Conservation (phyloP, 2,113 vertebrate species). For the Willisornis vidua region DNA sequence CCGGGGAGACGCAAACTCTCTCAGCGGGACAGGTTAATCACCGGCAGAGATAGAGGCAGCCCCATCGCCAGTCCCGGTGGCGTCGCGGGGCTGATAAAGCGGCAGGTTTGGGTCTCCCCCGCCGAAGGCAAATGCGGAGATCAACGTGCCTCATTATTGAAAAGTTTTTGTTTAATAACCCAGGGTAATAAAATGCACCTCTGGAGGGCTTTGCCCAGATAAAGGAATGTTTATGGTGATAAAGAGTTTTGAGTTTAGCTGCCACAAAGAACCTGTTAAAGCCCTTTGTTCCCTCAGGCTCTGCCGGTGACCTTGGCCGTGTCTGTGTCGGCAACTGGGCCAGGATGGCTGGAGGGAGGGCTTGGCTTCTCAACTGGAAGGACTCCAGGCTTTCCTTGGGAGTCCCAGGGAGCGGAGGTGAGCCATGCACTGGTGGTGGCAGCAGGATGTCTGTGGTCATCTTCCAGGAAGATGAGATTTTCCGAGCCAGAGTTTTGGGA, state of each 20-base stretch:
- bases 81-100: neutral
- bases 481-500: neutral
- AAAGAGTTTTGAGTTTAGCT: slow-evolving; percentile 44
- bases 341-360: rapidly evolving
- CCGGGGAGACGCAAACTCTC: neutral
- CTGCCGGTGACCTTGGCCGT: neutral
- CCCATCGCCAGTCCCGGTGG: neutral
- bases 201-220: slow-evolving; percentile 53
- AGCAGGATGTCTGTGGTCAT: neutral
- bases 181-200: slow-evolving; percentile 52
- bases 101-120: neutral
- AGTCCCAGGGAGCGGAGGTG: neutral
- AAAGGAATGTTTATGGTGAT: slow-evolving; percentile 48
- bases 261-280: neutral
- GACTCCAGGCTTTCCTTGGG: neutral
- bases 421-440: rapidly evolving
- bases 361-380: neutral
- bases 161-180: slow-evolving; percentile 59
- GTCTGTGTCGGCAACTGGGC: neutral
- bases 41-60: neutral
- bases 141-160: slow-evolving; percentile 1
- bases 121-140: neutral
- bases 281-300: neutral
- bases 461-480: rapidly evolving
- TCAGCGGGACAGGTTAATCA: neutral